Conservation (phyloP, 2,113 vertebrate genomes). For the Struthio camelus region DNA sequence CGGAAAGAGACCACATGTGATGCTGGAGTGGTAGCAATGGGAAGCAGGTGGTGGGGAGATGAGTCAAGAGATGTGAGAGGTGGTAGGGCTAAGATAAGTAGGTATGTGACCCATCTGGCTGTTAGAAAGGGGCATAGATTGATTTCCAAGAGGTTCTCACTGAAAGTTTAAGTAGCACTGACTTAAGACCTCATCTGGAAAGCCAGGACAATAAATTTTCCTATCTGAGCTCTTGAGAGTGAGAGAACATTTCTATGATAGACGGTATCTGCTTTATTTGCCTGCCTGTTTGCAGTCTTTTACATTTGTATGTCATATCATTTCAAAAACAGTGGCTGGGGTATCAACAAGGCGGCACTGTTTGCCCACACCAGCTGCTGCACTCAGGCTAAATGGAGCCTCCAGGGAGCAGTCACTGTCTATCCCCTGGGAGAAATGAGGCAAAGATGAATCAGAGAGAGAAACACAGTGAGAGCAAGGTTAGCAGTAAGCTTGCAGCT, state of each 20-base stretch:
- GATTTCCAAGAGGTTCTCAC: background rate
- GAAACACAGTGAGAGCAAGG: background rate
- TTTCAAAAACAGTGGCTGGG: background rate
- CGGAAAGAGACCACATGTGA: background rate
- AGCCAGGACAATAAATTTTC: background rate
- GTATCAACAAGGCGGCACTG: background rate
- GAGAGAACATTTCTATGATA: background rate
- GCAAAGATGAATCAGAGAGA: background rate
- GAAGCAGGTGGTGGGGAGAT: constrained; percentile 8
- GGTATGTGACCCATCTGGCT: constrained; percentile 3
- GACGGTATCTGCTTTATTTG: background rate
- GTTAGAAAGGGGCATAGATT: background rate
- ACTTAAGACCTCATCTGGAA: background rate
- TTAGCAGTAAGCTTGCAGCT: background rate
- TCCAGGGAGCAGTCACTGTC: background rate
- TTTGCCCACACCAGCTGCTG: background rate
- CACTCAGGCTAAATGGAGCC: background rate
- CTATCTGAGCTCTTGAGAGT: background rate
- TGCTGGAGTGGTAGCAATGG: background rate
- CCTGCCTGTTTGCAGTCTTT: background rate
- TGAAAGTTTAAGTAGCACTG: background rate
- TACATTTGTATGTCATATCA: background rate
- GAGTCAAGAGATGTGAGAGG: constrained; percentile 17
- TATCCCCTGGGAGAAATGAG: background rate
- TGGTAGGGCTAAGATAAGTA: background rate